These are phyloP conservation scores for Burhinus oedicnemus DNA, from an alignment of 2,113 vertebrate genomes.

Conservation along the genomic window DNA sequence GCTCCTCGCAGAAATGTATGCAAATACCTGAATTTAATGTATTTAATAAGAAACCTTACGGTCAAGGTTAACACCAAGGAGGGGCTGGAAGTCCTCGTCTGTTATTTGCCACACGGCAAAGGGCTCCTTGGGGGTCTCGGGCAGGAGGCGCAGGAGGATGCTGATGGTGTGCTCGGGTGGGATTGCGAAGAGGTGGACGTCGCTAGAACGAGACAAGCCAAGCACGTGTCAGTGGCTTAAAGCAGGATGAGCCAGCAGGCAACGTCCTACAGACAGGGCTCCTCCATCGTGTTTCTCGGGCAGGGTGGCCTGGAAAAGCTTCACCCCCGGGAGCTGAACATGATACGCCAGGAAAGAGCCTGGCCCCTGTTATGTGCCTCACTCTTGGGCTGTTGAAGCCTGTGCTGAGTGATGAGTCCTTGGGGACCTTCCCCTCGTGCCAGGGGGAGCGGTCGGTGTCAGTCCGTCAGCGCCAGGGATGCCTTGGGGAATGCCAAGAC, in stretches of 20 bases:
- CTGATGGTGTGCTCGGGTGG: slow-evolving; percentile 85
- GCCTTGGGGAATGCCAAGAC: neutral
- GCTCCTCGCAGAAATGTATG: neutral
- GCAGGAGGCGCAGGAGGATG: slow-evolving; percentile 86
- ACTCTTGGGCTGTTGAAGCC: neutral
- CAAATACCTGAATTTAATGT: neutral
- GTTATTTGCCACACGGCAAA: slow-evolving; percentile 93
- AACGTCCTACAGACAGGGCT: neutral
- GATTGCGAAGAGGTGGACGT: slow-evolving; percentile 82
- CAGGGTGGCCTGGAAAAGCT: neutral
- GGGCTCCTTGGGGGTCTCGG: slow-evolving; percentile 83
- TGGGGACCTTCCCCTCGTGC: rapidly evolving
- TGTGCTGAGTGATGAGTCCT: neutral
- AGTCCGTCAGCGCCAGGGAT: neutral
- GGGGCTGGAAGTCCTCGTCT: slow-evolving; percentile 87
- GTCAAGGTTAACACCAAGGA: slow-evolving; percentile 88
- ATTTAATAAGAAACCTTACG: slow-evolving; percentile 76
- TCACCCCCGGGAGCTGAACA: rapidly evolving
- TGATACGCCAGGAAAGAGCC: rapidly evolving
- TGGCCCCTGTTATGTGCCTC: neutral
- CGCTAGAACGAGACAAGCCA: neutral
- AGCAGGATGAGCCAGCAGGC: neutral
- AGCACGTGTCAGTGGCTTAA: neutral
- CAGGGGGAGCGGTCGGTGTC: neutral
- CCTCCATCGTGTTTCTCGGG: rapidly evolving